phyloP scores from a whole-genome alignment of 2,888 invertebrate genomes.

The Coelopa pilipes region DNA sequence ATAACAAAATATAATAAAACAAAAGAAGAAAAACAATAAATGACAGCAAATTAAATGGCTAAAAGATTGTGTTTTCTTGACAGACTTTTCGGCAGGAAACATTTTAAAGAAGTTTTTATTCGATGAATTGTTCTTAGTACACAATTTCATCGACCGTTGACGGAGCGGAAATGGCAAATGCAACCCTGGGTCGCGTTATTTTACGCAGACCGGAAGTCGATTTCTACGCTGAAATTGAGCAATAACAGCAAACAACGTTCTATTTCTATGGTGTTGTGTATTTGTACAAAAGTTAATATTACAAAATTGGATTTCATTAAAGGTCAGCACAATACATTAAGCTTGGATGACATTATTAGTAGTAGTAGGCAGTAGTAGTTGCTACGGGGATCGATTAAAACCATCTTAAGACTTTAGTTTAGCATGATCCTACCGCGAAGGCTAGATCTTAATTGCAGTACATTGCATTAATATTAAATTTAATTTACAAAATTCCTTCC shows the following conservation, averaged over 20 bases:
- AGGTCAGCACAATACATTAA: background rate
- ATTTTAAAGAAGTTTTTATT: too few relatives aligned
- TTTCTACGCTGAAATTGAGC: too few relatives aligned
- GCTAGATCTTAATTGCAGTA: slow-evolving; percentile 35
- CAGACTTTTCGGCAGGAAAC: too few relatives aligned
- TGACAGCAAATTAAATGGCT: slow-evolving; percentile 36
- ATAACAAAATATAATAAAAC: slow-evolving; percentile 29
- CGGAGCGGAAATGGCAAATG: too few relatives aligned
- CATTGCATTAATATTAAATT: slow-evolving; percentile 3
- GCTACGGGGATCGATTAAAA: slow-evolving; percentile 13
- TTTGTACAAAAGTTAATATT: slow-evolving; percentile 28
- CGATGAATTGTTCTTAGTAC: too few relatives aligned
- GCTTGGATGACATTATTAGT: background rate
- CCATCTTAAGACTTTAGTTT: slow-evolving; percentile 4
- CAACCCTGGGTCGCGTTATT: too few relatives aligned
- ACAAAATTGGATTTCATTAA: background rate
- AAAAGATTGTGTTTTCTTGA: slow-evolving; percentile 36
- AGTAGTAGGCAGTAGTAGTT: slow-evolving; percentile 6
- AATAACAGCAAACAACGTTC: background rate
- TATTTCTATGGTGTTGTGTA: background rate
- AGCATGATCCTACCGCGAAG: slow-evolving; percentile 24
- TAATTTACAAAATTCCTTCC: slow-evolving; percentile 19
- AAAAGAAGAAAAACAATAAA: slow-evolving; percentile 42
- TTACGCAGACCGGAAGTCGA: too few relatives aligned
- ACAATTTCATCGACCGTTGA: too few relatives aligned